These are phyloP conservation scores for Ormia ochracea DNA, from an alignment of 2,888 invertebrate species.

Conservation along the genomic window DNA sequence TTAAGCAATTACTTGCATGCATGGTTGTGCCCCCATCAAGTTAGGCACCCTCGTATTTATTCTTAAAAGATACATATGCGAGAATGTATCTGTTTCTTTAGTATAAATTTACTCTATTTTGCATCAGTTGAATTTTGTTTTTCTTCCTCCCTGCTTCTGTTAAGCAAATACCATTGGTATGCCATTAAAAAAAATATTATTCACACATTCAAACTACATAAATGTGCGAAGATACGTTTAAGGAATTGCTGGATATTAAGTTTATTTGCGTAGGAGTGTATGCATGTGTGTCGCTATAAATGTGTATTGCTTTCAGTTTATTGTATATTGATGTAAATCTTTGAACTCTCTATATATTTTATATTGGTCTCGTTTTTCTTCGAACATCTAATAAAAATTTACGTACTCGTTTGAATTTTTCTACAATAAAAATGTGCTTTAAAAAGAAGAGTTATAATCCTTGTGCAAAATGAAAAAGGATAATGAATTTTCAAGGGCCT, in stretches of 20 bases:
- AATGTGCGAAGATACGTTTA: neutral
- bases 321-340: slow-evolving; percentile 31
- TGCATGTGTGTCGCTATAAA: neutral
- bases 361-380: slow-evolving; percentile 55
- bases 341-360: slow-evolving; percentile 46
- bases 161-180: slow-evolving; percentile 45
- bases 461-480: neutral
- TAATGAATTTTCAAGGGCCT: neutral
- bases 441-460: slow-evolving; percentile 30
- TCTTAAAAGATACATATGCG: neutral
- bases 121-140: slow-evolving; percentile 20
- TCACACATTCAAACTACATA: slow-evolving; percentile 41
- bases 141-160: neutral
- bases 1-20: no score
- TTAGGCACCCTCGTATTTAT: slow-evolving; percentile 4
- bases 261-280: slow-evolving; percentile 11
- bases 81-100: neutral
- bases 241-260: slow-evolving; percentile 11
- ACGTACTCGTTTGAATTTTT: slow-evolving; percentile 16
- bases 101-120: slow-evolving; percentile 34
- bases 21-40: no score
- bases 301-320: slow-evolving; percentile 24
- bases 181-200: slow-evolving; percentile 52
- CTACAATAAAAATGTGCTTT: neutral
- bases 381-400: slow-evolving; percentile 31